A percentile compares a stretch with the other conserved stretches of the same genome.
These are phyloP conservation scores for Polydrusus pterygomalis DNA, from an alignment of 2,888 invertebrate genomes.

Conservation along the genomic window DNA sequence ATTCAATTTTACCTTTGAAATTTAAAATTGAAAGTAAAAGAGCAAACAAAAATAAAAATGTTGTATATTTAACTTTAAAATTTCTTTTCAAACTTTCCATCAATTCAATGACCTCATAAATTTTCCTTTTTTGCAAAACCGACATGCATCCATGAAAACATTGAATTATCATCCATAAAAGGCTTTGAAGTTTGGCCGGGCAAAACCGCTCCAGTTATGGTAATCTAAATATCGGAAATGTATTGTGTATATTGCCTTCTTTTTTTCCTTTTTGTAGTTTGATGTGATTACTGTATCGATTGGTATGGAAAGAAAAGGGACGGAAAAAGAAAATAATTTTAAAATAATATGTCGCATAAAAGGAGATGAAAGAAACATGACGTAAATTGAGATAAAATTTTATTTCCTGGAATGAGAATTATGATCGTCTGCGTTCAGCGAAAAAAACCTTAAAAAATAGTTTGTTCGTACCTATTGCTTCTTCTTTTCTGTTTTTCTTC, in stretches of 20 bases:
- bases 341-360: background rate
- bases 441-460: too few relatives aligned
- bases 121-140: conserved; percentile 24
- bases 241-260: conserved; percentile 28
- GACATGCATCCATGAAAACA: conserved; percentile 38
- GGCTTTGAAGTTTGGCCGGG: conserved; percentile 32
- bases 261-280: conserved; percentile 10
- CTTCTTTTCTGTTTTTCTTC: too few relatives aligned
- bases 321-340: background rate
- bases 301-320: conserved; percentile 1
- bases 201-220: conserved; percentile 30
- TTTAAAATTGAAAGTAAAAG: background rate
- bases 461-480: too few relatives aligned
- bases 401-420: background rate
- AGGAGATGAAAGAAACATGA: background rate
- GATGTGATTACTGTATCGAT: conserved; percentile 15
- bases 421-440: too few relatives aligned
- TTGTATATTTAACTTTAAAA: conserved; percentile 11
- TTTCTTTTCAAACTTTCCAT: conserved; percentile 10
- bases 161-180: conserved; percentile 36
- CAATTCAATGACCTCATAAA: conserved; percentile 26
- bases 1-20: too few relatives aligned
- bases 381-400: background rate
- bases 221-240: conserved; percentile 39
- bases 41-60: background rate